Evolutionary conservation across 1,140 invertebrate genomes (phyloP).

Genomic region (Armadillidium nasatum): DNA sequence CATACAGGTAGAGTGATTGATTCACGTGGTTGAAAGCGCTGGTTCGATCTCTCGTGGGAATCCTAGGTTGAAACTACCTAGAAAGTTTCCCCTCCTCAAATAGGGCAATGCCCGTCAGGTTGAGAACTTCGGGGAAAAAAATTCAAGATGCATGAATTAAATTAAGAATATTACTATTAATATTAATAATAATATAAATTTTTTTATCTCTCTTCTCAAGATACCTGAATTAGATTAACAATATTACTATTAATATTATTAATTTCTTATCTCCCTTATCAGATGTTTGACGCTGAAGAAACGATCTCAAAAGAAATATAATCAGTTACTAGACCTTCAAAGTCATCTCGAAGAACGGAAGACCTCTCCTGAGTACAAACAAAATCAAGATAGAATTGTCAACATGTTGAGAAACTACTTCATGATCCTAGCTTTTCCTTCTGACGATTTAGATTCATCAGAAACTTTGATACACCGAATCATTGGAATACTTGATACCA

Average conservation of each 20-base stretch:
- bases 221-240: too few species aligned
- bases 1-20: too few species aligned
- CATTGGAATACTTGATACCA: slow-evolving; percentile 64
- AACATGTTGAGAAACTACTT: slow-evolving; percentile 44
- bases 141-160: too few species aligned
- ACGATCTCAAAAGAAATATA: slow-evolving; percentile 39
- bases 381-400: slow-evolving; percentile 45
- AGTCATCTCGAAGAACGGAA: slow-evolving; percentile 41
- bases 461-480: slow-evolving; percentile 58
- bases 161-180: too few species aligned
- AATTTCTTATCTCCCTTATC: slow-evolving; percentile 9
- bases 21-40: too few species aligned
- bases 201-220: too few species aligned
- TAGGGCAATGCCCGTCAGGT: too few species aligned
- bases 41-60: too few species aligned
- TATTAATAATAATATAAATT: too few species aligned
- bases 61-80: too few species aligned
- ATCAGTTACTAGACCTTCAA: slow-evolving; percentile 39
- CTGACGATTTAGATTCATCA: slow-evolving; percentile 42
- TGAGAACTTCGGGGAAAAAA: too few species aligned
- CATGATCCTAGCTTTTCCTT: slow-evolving; percentile 37
- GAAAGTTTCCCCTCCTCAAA: too few species aligned
- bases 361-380: slow-evolving; percentile 38
- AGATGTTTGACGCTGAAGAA: slow-evolving; percentile 46
- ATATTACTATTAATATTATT: not conserved